These are phyloP conservation scores for Heteromormyrus szaboi DNA, from an alignment of 2,797 vertebrate species.

Conservation along the genomic window DNA sequence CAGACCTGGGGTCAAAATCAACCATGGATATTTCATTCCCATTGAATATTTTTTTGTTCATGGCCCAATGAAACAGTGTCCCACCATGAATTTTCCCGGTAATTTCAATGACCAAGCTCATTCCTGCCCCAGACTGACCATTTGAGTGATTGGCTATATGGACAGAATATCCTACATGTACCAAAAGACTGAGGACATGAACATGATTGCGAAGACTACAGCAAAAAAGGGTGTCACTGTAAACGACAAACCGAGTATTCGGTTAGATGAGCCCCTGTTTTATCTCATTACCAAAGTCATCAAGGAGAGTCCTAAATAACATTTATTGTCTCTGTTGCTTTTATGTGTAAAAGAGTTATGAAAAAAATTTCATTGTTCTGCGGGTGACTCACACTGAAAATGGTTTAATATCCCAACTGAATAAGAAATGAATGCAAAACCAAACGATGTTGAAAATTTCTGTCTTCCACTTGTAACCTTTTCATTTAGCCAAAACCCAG, in stretches of 20 bases:
- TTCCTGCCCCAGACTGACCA: background rate
- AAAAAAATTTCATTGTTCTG: background rate
- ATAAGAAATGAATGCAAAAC: background rate
- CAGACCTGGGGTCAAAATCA: background rate
- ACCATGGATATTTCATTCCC: background rate
- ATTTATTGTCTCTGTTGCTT: conserved; percentile 20
- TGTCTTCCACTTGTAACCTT: background rate
- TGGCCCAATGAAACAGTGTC: background rate
- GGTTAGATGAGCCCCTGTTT: background rate
- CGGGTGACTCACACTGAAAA: background rate
- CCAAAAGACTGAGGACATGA: background rate
- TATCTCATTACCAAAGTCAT: background rate
- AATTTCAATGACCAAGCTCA: background rate
- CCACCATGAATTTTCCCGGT: background rate
- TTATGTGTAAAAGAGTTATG: conserved; percentile 17
- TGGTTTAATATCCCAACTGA: background rate
- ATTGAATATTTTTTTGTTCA: background rate
- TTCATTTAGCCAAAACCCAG: background rate
- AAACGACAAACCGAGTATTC: background rate
- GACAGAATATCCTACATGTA: background rate
- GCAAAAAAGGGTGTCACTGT: background rate
- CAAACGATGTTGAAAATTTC: background rate
- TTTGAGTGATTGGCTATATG: background rate
- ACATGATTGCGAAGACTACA: background rate
- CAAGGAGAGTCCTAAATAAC: background rate